Evolutionary conservation across 30 jellyfish, hydroid and myxozoan species (phyloP).

Genomic region (Aurelia sp.): DNA sequence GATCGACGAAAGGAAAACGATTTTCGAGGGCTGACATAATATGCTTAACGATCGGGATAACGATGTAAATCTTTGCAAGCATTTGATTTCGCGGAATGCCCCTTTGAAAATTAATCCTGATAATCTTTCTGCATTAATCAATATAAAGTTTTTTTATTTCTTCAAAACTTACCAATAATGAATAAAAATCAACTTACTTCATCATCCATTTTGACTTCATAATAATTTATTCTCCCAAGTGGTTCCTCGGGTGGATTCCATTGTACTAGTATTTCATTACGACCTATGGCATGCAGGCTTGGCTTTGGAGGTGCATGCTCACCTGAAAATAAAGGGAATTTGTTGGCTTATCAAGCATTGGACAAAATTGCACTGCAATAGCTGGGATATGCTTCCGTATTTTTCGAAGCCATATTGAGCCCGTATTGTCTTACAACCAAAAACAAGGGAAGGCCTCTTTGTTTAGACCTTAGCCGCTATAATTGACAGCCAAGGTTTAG

Average conservation of each 20-base stretch:
- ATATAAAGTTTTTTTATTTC: background rate
- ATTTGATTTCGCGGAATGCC: too few relatives aligned
- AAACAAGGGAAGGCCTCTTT: too few relatives aligned
- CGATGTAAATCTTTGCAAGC: too few relatives aligned
- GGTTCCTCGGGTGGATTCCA: slow-evolving; percentile 91
- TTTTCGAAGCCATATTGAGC: too few relatives aligned
- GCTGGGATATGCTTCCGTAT: too few relatives aligned
- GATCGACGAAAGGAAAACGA: too few relatives aligned
- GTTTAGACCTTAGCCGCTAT: too few relatives aligned
- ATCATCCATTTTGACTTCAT: slow-evolving; percentile 77
- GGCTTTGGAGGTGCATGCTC: slow-evolving; percentile 87
- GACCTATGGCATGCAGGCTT: slow-evolving; percentile 60
- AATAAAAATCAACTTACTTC: slow-evolving; percentile 46
- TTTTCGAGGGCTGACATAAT: too few relatives aligned
- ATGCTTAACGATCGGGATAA: too few relatives aligned
- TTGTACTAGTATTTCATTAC: slow-evolving; percentile 75
- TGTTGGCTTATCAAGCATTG: background rate
- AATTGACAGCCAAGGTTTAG: too few relatives aligned
- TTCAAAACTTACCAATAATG: background rate
- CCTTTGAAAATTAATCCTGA: too few relatives aligned
- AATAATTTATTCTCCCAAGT: slow-evolving; percentile 81
- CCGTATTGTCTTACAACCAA: too few relatives aligned
- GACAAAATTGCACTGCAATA: background rate
- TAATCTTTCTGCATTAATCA: background rate
- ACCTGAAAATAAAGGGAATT: slow-evolving; percentile 27